Evolutionary conservation across 2,113 vertebrate genomes (phyloP).

Genomic region (Grallaria varia): DNA sequence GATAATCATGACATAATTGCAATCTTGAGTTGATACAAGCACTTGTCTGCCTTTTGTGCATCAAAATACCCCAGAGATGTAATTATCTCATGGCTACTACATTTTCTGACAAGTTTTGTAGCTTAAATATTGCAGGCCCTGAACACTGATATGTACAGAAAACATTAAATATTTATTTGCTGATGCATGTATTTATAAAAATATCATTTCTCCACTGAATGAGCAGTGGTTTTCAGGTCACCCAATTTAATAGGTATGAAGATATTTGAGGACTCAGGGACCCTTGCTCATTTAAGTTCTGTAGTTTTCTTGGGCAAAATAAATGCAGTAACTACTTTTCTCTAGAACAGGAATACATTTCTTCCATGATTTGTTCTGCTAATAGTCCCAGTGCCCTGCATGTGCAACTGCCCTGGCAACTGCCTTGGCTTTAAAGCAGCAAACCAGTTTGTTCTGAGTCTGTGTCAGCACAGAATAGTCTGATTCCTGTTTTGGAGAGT

Average conservation of each 20-base stretch:
- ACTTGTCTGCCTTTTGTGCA: not conserved
- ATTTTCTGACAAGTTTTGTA: constrained; percentile 31
- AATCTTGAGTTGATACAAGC: not conserved
- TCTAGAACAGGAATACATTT: not conserved
- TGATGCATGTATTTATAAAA: constrained; percentile 31
- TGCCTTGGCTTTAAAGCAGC: not conserved
- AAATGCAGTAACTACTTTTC: not conserved
- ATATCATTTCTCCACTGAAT: constrained; percentile 4
- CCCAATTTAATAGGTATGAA: not conserved
- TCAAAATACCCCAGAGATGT: constrained; percentile 1
- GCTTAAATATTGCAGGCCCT: constrained; percentile 37
- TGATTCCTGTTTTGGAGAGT: accelerated
- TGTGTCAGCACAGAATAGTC: not conserved
- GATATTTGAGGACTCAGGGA: not conserved
- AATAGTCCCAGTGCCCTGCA: not conserved
- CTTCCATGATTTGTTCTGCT: not conserved
- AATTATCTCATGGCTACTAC: constrained; percentile 41
- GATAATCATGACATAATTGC: not conserved
- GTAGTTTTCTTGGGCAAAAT: not conserved
- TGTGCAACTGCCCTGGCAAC: accelerated
- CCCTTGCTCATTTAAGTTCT: not conserved
- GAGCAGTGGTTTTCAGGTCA: not conserved
- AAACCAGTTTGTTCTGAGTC: not conserved
- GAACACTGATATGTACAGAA: not conserved
- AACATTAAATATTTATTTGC: constrained; percentile 65